phyloP scores from a whole-genome alignment of 2,888 invertebrate species.

The Candidula unifasciata region DNA sequence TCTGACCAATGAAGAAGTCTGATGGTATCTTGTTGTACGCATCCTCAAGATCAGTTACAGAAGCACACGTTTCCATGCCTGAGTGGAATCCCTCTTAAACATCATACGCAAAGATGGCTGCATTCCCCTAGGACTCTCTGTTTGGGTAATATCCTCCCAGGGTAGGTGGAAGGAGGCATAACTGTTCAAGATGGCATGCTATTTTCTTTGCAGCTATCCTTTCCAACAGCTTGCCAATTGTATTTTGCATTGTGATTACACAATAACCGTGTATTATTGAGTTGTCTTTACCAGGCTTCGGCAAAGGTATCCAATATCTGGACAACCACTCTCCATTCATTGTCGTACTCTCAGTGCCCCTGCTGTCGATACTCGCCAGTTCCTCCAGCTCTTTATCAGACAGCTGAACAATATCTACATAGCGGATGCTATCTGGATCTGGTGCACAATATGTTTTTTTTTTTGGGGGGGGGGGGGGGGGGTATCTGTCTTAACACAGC shows the following conservation, averaged over 20 bases:
- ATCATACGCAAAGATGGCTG: background rate
- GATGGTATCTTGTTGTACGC: background rate
- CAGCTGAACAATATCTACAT: too few species aligned
- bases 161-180: background rate
- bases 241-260: background rate
- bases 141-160: background rate
- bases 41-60: background rate
- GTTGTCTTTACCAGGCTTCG: background rate
- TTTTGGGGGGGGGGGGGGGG: too few species aligned
- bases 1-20: background rate
- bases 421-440: too few species aligned
- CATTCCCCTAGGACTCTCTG: background rate
- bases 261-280: background rate
- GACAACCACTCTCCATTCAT: background rate
- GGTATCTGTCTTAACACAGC: too few species aligned
- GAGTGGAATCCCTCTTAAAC: background rate
- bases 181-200: background rate
- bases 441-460: too few species aligned
- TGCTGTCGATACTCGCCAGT: too few species aligned
- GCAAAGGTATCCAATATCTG: background rate
- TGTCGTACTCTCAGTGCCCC: background rate
- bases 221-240: background rate
- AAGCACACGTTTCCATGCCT: background rate
- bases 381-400: too few species aligned
- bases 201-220: too few species aligned